These are phyloP conservation scores for Heterotilapia buettikoferi DNA, from an alignment of 2,113 vertebrate species.

Conservation along the genomic window DNA sequence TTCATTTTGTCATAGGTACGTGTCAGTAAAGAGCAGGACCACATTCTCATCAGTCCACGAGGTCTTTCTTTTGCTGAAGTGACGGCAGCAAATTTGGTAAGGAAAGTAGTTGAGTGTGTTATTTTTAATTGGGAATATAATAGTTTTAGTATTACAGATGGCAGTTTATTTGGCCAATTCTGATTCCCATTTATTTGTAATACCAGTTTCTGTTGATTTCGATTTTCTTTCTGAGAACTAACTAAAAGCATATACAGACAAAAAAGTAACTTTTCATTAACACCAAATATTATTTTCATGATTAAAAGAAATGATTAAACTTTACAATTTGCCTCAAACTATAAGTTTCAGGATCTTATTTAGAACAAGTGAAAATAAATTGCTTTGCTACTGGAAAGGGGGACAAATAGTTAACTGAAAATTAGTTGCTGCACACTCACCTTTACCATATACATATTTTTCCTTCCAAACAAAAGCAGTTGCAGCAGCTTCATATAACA, in stretches of 20 bases:
- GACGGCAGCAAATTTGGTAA: constrained; percentile 90
- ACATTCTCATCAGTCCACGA: constrained; percentile 88
- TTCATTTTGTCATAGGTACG: constrained; percentile 74
- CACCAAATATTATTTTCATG: background rate
- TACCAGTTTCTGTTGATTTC: background rate
- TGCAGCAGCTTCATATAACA: background rate
- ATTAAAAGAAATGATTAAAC: background rate
- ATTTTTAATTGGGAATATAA: background rate
- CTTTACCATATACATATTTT: background rate
- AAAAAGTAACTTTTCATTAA: background rate
- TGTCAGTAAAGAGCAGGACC: constrained; percentile 92
- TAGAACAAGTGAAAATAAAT: background rate
- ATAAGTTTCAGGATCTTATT: background rate
- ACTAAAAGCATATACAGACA: background rate
- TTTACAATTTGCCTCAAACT: background rate
- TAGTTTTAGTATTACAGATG: background rate
- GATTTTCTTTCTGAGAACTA: background rate
- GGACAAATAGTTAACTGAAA: background rate
- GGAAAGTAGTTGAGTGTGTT: constrained; percentile 10
- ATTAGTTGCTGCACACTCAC: background rate
- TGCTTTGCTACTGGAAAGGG: background rate
- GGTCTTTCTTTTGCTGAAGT: constrained; percentile 92
- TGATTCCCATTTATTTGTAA: background rate
- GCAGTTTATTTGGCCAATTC: background rate
- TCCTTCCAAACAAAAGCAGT: background rate